phyloP scores from a whole-genome alignment of 92 coral and sea anemone species.

The Bergia puertoricense region DNA sequence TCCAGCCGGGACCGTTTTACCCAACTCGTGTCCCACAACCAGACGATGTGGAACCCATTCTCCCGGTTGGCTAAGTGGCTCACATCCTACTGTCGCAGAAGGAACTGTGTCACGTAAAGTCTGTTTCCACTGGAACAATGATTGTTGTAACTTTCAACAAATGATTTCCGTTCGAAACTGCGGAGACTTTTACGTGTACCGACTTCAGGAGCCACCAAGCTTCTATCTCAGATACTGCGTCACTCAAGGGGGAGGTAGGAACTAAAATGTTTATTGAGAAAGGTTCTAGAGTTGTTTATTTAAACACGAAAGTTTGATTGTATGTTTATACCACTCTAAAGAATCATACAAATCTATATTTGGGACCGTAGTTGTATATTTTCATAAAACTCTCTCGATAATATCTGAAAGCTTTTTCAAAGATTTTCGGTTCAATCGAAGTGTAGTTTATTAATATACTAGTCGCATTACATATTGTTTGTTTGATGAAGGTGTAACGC shows the following conservation, averaged over 20 bases:
- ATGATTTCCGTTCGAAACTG: conserved; percentile 40
- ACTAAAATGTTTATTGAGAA: background rate
- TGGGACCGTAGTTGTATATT: no score
- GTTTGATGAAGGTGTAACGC: no score
- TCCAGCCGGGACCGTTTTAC: conserved; percentile 27
- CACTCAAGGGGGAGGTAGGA: conserved; percentile 19
- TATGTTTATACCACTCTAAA: no score
- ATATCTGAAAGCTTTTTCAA: no score
- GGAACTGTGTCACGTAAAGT: conserved; percentile 27
- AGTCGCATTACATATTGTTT: no score
- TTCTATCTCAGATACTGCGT: conserved; percentile 33
- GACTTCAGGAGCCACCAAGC: conserved; percentile 12
- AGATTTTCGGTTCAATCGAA: no score
- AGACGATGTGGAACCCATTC: conserved; percentile 34
- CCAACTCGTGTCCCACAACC: conserved; percentile 8
- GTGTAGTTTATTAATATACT: no score
- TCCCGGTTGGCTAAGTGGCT: conserved; percentile 48
- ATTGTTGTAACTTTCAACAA: conserved; percentile 8
- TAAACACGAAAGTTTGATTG: no score
- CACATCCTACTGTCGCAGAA: conserved; percentile 39
- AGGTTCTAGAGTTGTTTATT: no score
- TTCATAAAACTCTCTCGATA: no score
- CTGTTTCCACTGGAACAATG: background rate
- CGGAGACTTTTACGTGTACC: conserved; percentile 40
- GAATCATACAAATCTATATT: no score